Percentiles rank a stretch among this genome's conserved stretches.
Conservation (phyloP, 1,140 invertebrate species). For the Pseudomyrmex concolor region DNA sequence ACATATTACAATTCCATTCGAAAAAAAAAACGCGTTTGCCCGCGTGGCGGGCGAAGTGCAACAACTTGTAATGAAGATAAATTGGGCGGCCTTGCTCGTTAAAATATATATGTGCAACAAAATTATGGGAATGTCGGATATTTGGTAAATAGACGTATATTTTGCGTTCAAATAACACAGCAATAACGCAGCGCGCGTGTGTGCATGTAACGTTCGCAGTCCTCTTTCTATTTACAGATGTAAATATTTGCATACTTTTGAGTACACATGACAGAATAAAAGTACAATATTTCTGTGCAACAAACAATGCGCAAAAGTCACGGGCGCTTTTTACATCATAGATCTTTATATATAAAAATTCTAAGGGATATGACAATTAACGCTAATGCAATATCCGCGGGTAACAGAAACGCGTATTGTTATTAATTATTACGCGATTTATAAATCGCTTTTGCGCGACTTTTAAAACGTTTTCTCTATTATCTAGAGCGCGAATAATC, state of each 20-base stretch:
- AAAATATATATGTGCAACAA: constrained; percentile 44
- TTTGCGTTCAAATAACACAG: constrained; percentile 55
- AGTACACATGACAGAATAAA: constrained; percentile 44
- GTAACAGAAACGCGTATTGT: constrained; percentile 30
- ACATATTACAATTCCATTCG: background rate
- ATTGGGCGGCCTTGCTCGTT: constrained; percentile 39
- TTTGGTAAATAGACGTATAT: constrained; percentile 51
- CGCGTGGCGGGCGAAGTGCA: constrained; percentile 9
- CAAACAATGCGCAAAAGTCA: constrained; percentile 37
- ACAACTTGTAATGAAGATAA: constrained; percentile 38
- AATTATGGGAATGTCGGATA: constrained; percentile 55
- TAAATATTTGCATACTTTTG: constrained; percentile 57
- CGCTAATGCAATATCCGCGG: constrained; percentile 49
- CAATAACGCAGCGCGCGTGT: background rate
- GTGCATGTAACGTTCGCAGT: constrained; percentile 45
- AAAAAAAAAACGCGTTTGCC: constrained; percentile 3
- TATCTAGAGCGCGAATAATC: constrained; percentile 37
- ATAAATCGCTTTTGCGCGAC: constrained; percentile 3
- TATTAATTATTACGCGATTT: constrained; percentile 23
- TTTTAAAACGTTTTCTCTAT: constrained; percentile 38
- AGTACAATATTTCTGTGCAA: constrained; percentile 52
- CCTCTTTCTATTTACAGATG: constrained; percentile 44
- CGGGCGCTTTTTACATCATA: constrained; percentile 4
- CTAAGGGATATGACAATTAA: constrained; percentile 20
- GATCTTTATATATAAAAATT: background rate